A percentile compares a stretch with the other conserved stretches of the same genome.
Conservation (phyloP, 2,113 vertebrate genomes). For the Lathamus discolor region DNA sequence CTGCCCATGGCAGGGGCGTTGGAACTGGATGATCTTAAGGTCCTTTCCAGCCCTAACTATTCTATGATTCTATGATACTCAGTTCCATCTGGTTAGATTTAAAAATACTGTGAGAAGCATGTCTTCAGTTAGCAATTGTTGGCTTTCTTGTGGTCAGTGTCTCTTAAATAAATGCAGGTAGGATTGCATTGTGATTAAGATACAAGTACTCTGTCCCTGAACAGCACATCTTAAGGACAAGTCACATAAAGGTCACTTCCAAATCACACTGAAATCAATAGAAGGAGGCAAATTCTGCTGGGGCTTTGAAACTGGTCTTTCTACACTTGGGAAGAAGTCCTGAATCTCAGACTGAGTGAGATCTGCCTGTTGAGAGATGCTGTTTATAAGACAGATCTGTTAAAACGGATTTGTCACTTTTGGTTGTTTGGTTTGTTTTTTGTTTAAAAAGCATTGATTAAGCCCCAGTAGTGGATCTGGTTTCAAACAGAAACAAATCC, state of each 20-base stretch:
- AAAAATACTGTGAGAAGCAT: background rate
- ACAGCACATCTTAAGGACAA: background rate
- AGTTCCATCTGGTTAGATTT: background rate
- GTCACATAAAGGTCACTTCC: background rate
- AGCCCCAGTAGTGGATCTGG: background rate
- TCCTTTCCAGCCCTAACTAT: too few relatives aligned
- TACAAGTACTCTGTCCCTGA: background rate
- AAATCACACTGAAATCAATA: background rate
- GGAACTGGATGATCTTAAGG: too few relatives aligned
- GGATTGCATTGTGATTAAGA: background rate
- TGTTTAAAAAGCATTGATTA: background rate
- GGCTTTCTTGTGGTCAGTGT: background rate
- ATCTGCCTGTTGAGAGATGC: background rate
- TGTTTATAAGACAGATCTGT: background rate
- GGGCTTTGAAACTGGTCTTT: background rate
- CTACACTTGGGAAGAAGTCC: background rate
- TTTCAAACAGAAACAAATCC: background rate
- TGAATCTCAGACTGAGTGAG: background rate
- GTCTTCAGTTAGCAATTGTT: background rate
- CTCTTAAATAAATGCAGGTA: background rate
- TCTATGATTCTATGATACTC: background rate
- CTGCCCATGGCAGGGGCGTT: too few relatives aligned
- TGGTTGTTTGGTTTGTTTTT: too few relatives aligned
- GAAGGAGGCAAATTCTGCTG: background rate
- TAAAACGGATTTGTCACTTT: background rate